These are phyloP conservation scores for Heloderma charlesbogerti DNA, from an alignment of 2,113 vertebrate species.

Conservation along the genomic window DNA sequence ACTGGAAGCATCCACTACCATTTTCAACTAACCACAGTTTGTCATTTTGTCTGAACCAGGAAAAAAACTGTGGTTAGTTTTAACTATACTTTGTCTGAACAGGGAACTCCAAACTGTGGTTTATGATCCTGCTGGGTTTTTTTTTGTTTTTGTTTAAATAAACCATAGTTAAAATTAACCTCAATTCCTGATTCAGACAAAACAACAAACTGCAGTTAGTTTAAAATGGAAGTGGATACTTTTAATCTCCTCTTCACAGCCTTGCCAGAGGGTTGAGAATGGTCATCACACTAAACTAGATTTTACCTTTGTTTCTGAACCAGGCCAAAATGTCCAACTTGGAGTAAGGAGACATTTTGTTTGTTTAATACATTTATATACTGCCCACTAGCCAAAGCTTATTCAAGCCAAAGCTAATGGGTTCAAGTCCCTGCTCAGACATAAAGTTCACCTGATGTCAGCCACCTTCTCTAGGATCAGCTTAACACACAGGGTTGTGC, in stretches of 20 bases:
- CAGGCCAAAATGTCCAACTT: neutral
- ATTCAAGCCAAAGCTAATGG: too few relatives aligned
- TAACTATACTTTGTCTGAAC: neutral
- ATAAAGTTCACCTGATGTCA: neutral
- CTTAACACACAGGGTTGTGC: neutral
- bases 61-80: neutral
- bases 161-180: neutral
- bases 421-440: neutral
- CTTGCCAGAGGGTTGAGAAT: neutral
- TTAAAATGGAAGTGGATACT: neutral
- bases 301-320: neutral
- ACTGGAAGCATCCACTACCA: neutral
- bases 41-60: neutral
- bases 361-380: too few relatives aligned
- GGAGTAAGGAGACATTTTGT: neutral
- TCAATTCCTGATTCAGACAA: neutral
- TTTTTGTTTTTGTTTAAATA: neutral
- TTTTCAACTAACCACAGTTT: neutral
- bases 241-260: neutral
- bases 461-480: neutral
- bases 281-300: neutral
- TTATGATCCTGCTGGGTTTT: neutral
- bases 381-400: too few relatives aligned
- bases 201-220: neutral
- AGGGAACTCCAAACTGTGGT: too few relatives aligned